phyloP scores from a whole-genome alignment of 2,888 invertebrate species.

The Molanna angustata region DNA sequence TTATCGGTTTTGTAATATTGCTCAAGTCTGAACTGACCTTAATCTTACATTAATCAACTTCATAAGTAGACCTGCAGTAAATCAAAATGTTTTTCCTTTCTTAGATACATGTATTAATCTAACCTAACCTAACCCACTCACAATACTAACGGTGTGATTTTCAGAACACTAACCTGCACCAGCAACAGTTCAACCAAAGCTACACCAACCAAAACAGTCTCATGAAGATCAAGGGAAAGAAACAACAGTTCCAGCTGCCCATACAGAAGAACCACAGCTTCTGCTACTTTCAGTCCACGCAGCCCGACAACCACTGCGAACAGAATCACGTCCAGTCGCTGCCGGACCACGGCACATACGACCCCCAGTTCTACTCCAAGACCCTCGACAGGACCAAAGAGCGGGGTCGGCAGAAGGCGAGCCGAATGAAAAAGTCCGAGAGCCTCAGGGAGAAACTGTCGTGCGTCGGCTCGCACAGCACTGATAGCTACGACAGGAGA shows the following conservation, averaged over 20 bases:
- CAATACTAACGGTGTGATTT: slow-evolving; percentile 38
- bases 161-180: slow-evolving; percentile 60
- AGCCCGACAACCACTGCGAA: slow-evolving; percentile 55
- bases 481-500: slow-evolving; percentile 50
- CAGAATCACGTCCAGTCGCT: slow-evolving; percentile 47
- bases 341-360: slow-evolving; percentile 50
- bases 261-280: slow-evolving; percentile 65
- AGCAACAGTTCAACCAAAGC: slow-evolving; percentile 46
- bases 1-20: too few relatives aligned
- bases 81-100: neutral
- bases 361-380: slow-evolving; percentile 48
- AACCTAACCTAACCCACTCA: slow-evolving; percentile 1
- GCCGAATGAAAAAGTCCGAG: slow-evolving; percentile 52
- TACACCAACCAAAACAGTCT: slow-evolving; percentile 49
- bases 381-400: slow-evolving; percentile 52
- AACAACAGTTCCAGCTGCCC: slow-evolving; percentile 63
- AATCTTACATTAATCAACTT: too few relatives aligned
- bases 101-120: slow-evolving; percentile 2
- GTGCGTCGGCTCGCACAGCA: slow-evolving; percentile 48
- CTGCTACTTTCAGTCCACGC: slow-evolving; percentile 61
- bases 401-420: slow-evolving; percentile 47
- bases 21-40: too few relatives aligned
- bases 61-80: neutral
- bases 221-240: slow-evolving; percentile 45
- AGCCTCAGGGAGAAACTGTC: slow-evolving; percentile 52